Evolutionary conservation across 2,797 vertebrate species (phyloP).

Genomic region (Tragelaphus oryx): DNA sequence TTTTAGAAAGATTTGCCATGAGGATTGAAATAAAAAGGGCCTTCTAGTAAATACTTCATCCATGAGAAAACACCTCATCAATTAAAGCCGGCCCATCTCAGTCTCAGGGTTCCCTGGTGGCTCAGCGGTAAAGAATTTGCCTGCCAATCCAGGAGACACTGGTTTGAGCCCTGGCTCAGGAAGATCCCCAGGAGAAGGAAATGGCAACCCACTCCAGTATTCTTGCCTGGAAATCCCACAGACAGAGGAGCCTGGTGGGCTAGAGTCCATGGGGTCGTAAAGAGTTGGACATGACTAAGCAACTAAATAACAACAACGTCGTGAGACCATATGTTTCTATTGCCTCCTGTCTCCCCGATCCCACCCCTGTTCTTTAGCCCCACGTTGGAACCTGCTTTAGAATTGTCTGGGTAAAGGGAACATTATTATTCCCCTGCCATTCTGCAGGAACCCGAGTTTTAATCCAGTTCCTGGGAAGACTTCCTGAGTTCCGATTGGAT

Average conservation of each 20-base stretch:
- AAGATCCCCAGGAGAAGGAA: background rate
- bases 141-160: background rate
- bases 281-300: fast-evolving
- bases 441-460: background rate
- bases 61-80: background rate
- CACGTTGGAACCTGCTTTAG: background rate
- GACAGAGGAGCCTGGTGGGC: background rate
- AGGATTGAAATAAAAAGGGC: background rate
- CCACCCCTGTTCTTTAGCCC: background rate
- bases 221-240: background rate
- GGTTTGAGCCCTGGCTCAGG: background rate
- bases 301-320: background rate
- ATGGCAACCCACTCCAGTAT: background rate
- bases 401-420: background rate
- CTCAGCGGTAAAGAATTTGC: background rate
- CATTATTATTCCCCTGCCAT: background rate
- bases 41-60: background rate
- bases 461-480: background rate
- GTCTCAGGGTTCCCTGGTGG: background rate
- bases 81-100: background rate
- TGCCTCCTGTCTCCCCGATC: background rate
- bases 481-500: background rate
- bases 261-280: background rate
- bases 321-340: background rate
- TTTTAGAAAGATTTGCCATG: background rate